Evolutionary conservation across 1,140 invertebrate genomes (phyloP), one percentile per base, ranked within the genome.

Genomic region (Musca domestica): DNA sequence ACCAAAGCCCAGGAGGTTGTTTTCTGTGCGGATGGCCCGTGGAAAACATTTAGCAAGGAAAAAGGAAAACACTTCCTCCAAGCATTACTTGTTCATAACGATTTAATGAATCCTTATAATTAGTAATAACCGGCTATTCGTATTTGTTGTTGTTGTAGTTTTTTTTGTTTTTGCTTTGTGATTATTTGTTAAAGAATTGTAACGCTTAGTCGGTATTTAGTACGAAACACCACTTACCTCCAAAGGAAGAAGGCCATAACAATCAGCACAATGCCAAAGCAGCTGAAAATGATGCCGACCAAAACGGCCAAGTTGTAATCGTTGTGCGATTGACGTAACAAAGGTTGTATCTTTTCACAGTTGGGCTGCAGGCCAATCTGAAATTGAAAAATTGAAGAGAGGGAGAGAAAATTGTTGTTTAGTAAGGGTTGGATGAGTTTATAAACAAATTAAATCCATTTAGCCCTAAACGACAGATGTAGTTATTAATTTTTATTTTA

Each of bases 221-320:
- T 25, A 27, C 34, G 67, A 72, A 75, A 56, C 78, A 70, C 78
- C 71, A 85, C 86, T 86, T 85, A 92, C 91, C 90, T 90, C 91
- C 91, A 93, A 25, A 93, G 80, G 67, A 92, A 83, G 79, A 92
- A 88, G 61, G 88, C 88, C 74, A 88, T 84, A 58, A 92, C 86
- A 66, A 89, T 86, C 64, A 93, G 83, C 73, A 91, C 83, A 63
- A 93, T 84, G 65, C 90, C 88, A 72, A 91, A 88, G 69, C 87
- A 86, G 71, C 88, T 89, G 84, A 90, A 92, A 69, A 91, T 85
- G 73, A 91, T 86, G 56, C 89, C 89, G 69, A 90, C 90, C 72
- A 92, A 83, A 72, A 93, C 86, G 64, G 89, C 88, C 66, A 89
- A 86, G 77, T 88, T 90, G 70, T 92, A 85, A 74, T 90, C 87